Evolutionary conservation across 2,888 invertebrate species (phyloP).

Genomic region (Amiota mariae): DNA sequence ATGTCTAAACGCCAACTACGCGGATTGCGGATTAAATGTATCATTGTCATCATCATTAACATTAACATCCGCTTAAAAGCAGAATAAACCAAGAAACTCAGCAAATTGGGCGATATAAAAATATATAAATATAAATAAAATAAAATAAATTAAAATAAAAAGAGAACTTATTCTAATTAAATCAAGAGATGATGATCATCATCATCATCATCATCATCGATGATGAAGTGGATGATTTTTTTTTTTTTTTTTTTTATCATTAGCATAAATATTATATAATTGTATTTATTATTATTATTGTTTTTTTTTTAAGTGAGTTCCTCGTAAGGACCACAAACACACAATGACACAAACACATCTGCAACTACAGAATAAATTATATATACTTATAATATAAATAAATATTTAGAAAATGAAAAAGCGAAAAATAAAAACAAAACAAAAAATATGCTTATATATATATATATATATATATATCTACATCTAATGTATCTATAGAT

Average conservation of each 20-base stretch:
- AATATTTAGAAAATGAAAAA: constrained; percentile 2
- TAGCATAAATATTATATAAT: not conserved
- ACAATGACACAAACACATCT: constrained; percentile 22
- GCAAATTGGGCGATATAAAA: no score
- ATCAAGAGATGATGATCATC: not conserved
- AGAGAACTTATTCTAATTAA: no score
- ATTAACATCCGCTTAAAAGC: no score
- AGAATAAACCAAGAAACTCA: no score
- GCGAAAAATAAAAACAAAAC: not conserved
- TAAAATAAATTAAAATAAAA: no score
- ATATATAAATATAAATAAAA: no score
- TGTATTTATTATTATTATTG: no score
- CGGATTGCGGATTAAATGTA: no score
- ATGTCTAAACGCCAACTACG: constrained; percentile 76
- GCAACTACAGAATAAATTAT: constrained; percentile 5
- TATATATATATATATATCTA: not conserved
- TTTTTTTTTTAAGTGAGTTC: constrained; percentile 7
- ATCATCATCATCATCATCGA: not conserved
- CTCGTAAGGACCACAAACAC: constrained; percentile 19
- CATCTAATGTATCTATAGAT: not conserved
- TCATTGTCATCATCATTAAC: no score
- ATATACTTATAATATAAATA: not conserved
- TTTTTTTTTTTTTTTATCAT: constrained; percentile 15
- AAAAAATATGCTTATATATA: not conserved
- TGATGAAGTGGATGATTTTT: constrained; percentile 4